Evolutionary conservation across 2,888 invertebrate genomes (phyloP), one percentile per base, ranked within the genome.

Genomic region (Ophioninae sp.): DNA sequence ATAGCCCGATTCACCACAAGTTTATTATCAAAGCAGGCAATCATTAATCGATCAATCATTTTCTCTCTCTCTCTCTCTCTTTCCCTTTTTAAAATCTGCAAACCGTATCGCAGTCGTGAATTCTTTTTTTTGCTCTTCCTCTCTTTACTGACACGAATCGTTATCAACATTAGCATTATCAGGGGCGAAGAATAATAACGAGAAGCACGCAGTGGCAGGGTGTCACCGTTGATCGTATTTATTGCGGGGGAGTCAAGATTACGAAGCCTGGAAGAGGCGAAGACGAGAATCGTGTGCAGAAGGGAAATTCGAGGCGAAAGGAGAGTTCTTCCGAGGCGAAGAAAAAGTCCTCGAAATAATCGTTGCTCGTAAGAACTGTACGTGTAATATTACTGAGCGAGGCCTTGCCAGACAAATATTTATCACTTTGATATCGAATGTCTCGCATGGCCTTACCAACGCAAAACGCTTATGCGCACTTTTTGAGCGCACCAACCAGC

Each of bases 221-320:
- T 79, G 69, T 72, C 71, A 79, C 71, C 75, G 59, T 79, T 79
- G 71, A 83, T 83, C 72, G 75, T 76, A 63, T 79, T 74, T 64
- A 79, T 63, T 67, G 79, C 82, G 74, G 75, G 71, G 71, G 69
- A 71, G 81, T 51, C 9, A 69, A 74, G 51, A 74, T 74, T 64
- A 74, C 65, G 79, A 64, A n/a, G 79, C 13, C 65, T 30, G 59
- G 58, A 41, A 59, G n/a, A 65, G 44, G 68, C 75, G 71, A 75
- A 69, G 65, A 64, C 76, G 59, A 69, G 39, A 69, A 80, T 56
- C 39, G 30, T 68, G 37, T n/a, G 71, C 10, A 44, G 63, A 78
- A 69, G 51, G 77, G 61, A 75, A 76, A 76, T 76, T 75, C 59
- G 44, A 76, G 74, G 67, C 58, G 56, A 59, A 39, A 6, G 13